Evolutionary conservation across 2,797 vertebrate genomes (phyloP).

Genomic region (Acanthopagrus latus): DNA sequence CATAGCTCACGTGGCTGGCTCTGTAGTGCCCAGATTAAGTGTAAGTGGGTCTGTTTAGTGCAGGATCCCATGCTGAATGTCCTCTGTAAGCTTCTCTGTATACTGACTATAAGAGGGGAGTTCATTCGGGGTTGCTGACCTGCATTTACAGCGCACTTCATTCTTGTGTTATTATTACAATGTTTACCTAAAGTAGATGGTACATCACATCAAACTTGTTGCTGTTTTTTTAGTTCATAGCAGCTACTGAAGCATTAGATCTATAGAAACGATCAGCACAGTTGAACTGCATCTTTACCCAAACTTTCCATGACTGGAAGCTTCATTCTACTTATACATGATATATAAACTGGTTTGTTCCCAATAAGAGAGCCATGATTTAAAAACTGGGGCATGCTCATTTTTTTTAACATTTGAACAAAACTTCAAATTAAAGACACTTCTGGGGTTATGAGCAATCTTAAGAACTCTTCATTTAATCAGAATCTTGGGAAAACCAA

Average conservation of each 20-base stretch:
- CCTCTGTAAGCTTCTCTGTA: constrained; percentile 15
- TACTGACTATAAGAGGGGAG: background rate
- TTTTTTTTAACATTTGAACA: constrained; percentile 1
- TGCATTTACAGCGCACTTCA: constrained; percentile 14
- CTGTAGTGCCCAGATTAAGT: constrained; percentile 58
- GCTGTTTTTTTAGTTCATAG: background rate
- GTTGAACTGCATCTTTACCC: constrained; percentile 21
- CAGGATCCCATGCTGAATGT: constrained; percentile 15
- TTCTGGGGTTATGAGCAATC: constrained; percentile 17
- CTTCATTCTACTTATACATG: constrained; percentile 30
- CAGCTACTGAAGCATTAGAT: constrained; percentile 9
- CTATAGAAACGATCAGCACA: constrained; percentile 28
- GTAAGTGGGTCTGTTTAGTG: constrained; percentile 40
- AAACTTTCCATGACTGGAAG: constrained; percentile 24
- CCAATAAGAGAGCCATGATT: constrained; percentile 19
- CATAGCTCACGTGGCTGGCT: constrained; percentile 56
- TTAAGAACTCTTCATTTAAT: constrained; percentile 47
- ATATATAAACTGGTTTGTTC: constrained; percentile 18
- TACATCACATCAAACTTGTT: background rate
- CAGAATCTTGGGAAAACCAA: constrained; percentile 46
- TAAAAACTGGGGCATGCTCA: background rate
- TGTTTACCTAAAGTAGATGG: constrained; percentile 18
- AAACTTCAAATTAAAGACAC: constrained; percentile 14
- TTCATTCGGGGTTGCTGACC: constrained; percentile 29
- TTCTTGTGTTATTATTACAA: constrained; percentile 14